Evolutionary conservation across 2,888 invertebrate genomes (phyloP).

Genomic region (Phaonia tiefii): DNA sequence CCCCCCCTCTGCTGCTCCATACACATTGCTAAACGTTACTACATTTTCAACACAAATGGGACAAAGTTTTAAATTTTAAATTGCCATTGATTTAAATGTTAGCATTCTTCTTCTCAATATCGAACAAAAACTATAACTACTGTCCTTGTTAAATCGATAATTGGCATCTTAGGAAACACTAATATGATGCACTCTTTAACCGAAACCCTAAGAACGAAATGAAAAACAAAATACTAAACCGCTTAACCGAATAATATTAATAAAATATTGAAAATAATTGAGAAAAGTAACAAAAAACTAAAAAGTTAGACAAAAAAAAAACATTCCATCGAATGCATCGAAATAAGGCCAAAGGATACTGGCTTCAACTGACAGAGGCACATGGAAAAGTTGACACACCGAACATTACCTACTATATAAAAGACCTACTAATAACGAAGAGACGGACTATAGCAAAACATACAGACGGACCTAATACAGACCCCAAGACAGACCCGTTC

Average conservation of each 20-base stretch:
- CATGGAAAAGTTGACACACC: background rate
- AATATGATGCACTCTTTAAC: slow-evolving; percentile 53
- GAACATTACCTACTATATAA: slow-evolving; percentile 46
- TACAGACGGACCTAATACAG: slow-evolving; percentile 24
- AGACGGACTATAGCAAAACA: slow-evolving; percentile 18
- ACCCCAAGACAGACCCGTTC: background rate
- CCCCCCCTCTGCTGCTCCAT: no score
- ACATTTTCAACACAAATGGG: no score
- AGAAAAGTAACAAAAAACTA: slow-evolving; percentile 32
- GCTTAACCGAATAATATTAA: slow-evolving; percentile 50
- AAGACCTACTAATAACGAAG: slow-evolving; percentile 40
- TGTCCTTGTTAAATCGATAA: slow-evolving; percentile 17
- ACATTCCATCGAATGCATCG: slow-evolving; percentile 60
- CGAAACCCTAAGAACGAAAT: no score
- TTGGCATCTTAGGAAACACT: slow-evolving; percentile 25
- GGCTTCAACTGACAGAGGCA: slow-evolving; percentile 26
- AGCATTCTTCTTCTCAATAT: slow-evolving; percentile 29
- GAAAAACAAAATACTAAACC: slow-evolving; percentile 51
- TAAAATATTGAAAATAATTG: slow-evolving; percentile 41
- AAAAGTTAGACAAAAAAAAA: slow-evolving; percentile 47
- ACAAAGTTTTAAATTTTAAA: no score
- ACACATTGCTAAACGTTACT: no score
- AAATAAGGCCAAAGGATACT: slow-evolving; percentile 57
- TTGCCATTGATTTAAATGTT: slow-evolving; percentile 8
- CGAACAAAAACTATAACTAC: slow-evolving; percentile 36